Conservation (phyloP, 2,113 vertebrate genomes). For the Alligator sinensis region DNA sequence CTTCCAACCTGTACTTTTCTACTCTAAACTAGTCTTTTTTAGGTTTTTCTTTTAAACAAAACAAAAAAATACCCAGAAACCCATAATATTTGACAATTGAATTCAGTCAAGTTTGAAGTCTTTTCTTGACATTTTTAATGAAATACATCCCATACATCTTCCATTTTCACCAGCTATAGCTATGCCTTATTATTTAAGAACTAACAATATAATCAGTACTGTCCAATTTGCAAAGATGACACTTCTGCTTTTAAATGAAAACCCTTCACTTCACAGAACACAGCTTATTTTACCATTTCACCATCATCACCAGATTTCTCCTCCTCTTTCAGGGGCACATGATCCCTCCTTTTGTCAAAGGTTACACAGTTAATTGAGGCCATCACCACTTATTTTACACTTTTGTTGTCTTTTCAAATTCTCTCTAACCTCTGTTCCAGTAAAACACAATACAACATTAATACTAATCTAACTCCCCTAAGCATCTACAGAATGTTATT, state of each 20-base stretch:
- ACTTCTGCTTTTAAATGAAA: neutral
- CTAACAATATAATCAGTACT: neutral
- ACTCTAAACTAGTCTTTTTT: slow-evolving; percentile 27
- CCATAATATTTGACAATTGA: slow-evolving; percentile 14
- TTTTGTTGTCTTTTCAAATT: slow-evolving; percentile 18
- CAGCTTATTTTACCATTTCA: slow-evolving; percentile 4
- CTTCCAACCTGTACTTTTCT: neutral
- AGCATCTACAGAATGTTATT: neutral
- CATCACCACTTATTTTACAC: slow-evolving; percentile 20
- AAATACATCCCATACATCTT: neutral
- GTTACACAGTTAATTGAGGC: slow-evolving; percentile 55
- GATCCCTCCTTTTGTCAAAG: neutral
- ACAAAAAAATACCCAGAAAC: neutral
- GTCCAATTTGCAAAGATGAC: neutral
- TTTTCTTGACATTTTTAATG: neutral
- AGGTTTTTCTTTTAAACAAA: too few relatives aligned
- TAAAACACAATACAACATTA: slow-evolving; percentile 7
- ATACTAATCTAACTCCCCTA: slow-evolving; percentile 1
- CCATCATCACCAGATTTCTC: neutral
- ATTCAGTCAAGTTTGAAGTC: neutral
- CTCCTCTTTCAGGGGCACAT: neutral
- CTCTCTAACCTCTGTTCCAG: slow-evolving; percentile 17
- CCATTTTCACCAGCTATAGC: neutral
- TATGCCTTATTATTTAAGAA: neutral
- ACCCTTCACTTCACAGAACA: neutral